These are phyloP conservation scores for Crotalus helleri DNA, from an alignment of 2,113 vertebrate species.

Conservation along the genomic window DNA sequence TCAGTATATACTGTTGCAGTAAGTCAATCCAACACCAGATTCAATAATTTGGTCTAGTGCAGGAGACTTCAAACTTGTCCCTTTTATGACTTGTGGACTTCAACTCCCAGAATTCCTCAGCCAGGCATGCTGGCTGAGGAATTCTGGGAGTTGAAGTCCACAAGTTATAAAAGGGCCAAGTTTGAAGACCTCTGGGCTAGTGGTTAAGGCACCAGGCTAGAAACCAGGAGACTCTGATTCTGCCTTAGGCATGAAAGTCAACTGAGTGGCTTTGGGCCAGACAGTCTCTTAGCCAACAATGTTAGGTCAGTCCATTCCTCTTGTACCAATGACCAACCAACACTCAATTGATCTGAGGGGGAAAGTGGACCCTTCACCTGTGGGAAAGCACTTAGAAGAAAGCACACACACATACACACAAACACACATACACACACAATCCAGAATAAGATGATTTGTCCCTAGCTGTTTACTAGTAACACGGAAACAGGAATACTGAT, in stretches of 20 bases:
- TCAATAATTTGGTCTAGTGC: neutral
- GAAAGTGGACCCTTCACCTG: neutral
- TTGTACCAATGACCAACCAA: neutral
- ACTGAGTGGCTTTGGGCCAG: neutral
- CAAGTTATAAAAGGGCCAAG: too few relatives aligned
- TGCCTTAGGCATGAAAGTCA: neutral
- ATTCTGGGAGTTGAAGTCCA: too few relatives aligned
- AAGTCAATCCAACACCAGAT: neutral
- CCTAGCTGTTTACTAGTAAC: neutral
- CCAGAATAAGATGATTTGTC: neutral
- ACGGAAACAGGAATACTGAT: neutral
- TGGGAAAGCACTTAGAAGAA: neutral
- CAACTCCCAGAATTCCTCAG: too few relatives aligned
- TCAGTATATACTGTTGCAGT: neutral
- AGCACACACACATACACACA: neutral
- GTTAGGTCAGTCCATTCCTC: neutral
- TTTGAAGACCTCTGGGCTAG: too few relatives aligned
- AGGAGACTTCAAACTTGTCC: too few relatives aligned
- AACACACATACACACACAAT: too few relatives aligned
- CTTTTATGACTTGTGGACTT: too few relatives aligned
- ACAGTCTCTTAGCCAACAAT: neutral
- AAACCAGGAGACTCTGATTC: neutral
- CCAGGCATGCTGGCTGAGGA: too few relatives aligned
- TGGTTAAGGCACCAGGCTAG: neutral
- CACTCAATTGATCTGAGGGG: neutral